Evolutionary conservation across 1,140 invertebrate genomes (phyloP), one percentile per base, ranked within the genome.

Genomic region (Psix sp.): DNA sequence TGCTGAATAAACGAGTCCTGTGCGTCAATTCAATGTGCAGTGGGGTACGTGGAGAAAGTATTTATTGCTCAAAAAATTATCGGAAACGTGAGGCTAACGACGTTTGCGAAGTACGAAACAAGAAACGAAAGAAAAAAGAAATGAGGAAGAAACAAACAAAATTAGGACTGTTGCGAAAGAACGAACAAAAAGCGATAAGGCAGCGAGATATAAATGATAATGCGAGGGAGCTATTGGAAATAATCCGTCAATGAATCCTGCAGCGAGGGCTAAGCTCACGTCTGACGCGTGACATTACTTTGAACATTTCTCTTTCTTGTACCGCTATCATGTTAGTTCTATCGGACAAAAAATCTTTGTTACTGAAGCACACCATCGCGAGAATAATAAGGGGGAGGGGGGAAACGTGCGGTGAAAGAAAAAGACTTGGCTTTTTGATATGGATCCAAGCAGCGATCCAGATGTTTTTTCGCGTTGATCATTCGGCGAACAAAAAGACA

Each of bases 1-100:
- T 70, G 77, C 46, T 43, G 67, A 62, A 42, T 76, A 73, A 73
- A 62, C 73, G 78, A 85, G 79, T 87, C 81, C 84, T 82, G 84
- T 84, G 82, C 81, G 86, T 86, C 86, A 86, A 87, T 87, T 86
- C 80, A 85, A 87, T 84, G 80, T 87, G 84, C 81, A 82, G 76
- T 86, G 78, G n/a, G n/a, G 79, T 83, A 80, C 80, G 84, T 84
- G 82, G 83, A 86, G 84, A 86, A 86, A 87, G 84, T 87, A 87
- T 87, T 86, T 87, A 87, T 87, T 86, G 84, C 84, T 84, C 83
- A 83, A 86, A 85, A 84, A 82, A n/a, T 79, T 81, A 83, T 82
- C 80, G 81, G 76, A 83, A 83, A 80, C 70, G 77, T 72, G 68
- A 66, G 67, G 67, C 76, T 63, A 35, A 75, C 54, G 60, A 75